Evolutionary conservation across 2,797 vertebrate species (phyloP).

Genomic region (Labroides dimidiatus): DNA sequence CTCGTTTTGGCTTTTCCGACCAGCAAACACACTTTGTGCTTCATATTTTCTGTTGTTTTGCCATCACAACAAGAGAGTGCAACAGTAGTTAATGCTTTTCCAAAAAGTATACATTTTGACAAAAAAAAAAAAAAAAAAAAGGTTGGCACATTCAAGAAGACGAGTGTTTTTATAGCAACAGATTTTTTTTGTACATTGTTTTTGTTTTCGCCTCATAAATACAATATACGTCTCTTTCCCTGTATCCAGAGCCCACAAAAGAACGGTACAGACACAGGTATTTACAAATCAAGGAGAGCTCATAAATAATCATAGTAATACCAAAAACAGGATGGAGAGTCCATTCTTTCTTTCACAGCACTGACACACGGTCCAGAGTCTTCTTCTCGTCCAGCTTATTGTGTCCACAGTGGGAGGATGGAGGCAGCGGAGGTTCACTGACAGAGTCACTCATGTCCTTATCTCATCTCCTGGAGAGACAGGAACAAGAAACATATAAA

Average conservation of each 20-base stretch:
- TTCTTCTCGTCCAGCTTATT: constrained; percentile 47
- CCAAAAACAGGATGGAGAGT: constrained; percentile 69
- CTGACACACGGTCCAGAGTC: constrained; percentile 51
- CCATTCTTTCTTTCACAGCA: constrained; percentile 66
- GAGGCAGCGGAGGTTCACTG: constrained; percentile 51
- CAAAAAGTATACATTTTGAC: constrained; percentile 80
- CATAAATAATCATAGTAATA: constrained; percentile 85
- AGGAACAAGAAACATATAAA: too few relatives aligned
- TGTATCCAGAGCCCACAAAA: constrained; percentile 81
- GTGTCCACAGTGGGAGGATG: constrained; percentile 58
- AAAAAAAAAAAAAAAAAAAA: constrained; percentile 75
- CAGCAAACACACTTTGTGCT: constrained; percentile 84
- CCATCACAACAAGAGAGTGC: constrained; percentile 84
- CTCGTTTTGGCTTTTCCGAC: constrained; percentile 66
- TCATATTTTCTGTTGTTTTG: constrained; percentile 81
- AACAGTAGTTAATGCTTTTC: constrained; percentile 80
- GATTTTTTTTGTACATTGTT: constrained; percentile 55
- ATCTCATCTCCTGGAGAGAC: constrained; percentile 84
- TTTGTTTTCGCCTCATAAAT: constrained; percentile 83
- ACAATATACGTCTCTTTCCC: constrained; percentile 85
- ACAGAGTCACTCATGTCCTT: constrained; percentile 58
- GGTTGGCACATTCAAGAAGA: constrained; percentile 88
- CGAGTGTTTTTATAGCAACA: constrained; percentile 73
- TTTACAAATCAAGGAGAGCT: constrained; percentile 80
- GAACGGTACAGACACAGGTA: constrained; percentile 84